phyloP scores from a whole-genome alignment of 1,140 invertebrate genomes.

The Nephotettix cincticeps region DNA sequence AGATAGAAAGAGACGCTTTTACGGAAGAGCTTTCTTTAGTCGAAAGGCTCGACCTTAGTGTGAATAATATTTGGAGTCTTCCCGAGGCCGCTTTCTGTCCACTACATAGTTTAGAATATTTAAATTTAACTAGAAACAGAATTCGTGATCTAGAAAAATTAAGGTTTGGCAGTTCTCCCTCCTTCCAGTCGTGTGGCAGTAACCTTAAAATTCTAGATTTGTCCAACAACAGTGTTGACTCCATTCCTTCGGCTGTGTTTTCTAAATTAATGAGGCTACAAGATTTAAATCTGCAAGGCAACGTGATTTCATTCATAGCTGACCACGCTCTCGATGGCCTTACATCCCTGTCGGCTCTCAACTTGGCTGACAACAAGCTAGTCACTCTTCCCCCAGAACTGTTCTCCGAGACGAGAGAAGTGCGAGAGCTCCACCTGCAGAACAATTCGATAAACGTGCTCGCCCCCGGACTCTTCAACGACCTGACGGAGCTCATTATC shows the following conservation, averaged over 20 bases:
- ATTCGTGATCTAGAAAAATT: constrained; percentile 75
- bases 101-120: constrained; percentile 68
- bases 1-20: constrained; percentile 73
- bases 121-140: constrained; percentile 80
- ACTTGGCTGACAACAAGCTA: constrained; percentile 79
- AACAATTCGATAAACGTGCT: constrained; percentile 86
- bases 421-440: constrained; percentile 79
- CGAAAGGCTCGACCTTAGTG: constrained; percentile 78
- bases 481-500: constrained; percentile 74
- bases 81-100: constrained; percentile 81
- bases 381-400: constrained; percentile 79
- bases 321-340: constrained; percentile 81
- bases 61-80: constrained; percentile 85
- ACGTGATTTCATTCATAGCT: constrained; percentile 72
- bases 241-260: constrained; percentile 71
- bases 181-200: constrained; percentile 66
- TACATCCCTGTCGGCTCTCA: constrained; percentile 68
- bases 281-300: constrained; percentile 64
- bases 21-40: constrained; percentile 69
- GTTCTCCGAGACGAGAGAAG: constrained; percentile 73
- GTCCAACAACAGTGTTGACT: constrained; percentile 80
- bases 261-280: constrained; percentile 65
- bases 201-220: constrained; percentile 75
- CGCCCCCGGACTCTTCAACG: constrained; percentile 80
- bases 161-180: constrained; percentile 60